phyloP scores from a whole-genome alignment of 2,797 vertebrate genomes.

The Etheostoma perlongum region DNA sequence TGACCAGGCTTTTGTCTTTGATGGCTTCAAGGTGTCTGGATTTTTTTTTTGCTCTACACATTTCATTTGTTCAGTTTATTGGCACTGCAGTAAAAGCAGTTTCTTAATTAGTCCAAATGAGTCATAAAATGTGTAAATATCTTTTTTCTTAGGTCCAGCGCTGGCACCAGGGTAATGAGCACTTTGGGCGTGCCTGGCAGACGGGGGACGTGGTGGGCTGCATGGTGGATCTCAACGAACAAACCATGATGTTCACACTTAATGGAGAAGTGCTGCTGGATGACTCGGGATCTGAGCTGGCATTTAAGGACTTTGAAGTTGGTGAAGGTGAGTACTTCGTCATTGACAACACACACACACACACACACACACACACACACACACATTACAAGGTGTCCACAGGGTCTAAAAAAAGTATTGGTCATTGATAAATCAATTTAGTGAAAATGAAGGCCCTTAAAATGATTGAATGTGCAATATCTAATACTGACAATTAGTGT shows the following conservation, averaged over 20 bases:
- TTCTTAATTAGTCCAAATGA: neutral
- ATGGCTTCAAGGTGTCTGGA: constrained; percentile 92
- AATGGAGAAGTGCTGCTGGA: constrained; percentile 96
- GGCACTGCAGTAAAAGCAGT: neutral
- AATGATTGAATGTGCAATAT: too few species aligned
- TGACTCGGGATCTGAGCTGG: constrained; percentile 94
- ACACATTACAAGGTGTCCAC: too few species aligned
- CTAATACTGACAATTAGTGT: too few species aligned
- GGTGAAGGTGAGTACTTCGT: constrained; percentile 87
- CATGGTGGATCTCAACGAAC: constrained; percentile 96
- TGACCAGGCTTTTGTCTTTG: constrained; percentile 94
- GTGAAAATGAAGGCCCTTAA: too few species aligned
- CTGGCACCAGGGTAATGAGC: constrained; percentile 97
- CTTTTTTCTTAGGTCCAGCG: constrained; percentile 88
- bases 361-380: neutral
- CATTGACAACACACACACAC: neutral
- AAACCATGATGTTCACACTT: constrained; percentile 96
- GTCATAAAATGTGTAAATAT: neutral
- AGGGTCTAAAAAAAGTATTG: too few species aligned
- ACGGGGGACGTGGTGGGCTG: constrained; percentile 93
- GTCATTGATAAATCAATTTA: too few species aligned
- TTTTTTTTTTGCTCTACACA: neutral
- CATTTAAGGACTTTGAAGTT: constrained; percentile 95
- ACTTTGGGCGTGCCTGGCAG: constrained; percentile 94
- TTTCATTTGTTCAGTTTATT: neutral